A percentile compares a stretch with the other conserved stretches of the same genome.
phyloP scores from a whole-genome alignment of 2,113 vertebrate species.

The Delphinapterus leucas region DNA sequence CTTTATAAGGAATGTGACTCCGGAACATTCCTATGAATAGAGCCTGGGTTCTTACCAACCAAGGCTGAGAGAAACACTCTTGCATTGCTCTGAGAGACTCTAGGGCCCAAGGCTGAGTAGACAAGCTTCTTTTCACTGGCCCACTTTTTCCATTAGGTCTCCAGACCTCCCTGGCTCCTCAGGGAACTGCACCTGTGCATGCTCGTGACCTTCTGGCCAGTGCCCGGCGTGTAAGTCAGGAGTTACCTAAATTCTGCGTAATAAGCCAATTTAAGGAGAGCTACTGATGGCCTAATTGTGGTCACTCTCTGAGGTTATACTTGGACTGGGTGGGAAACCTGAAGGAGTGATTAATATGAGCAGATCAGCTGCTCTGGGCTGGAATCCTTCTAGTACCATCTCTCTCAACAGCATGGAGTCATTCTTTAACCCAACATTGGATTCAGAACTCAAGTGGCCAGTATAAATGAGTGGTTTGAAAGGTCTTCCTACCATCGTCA shows the following conservation, averaged over 20 bases:
- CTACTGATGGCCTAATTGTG: background rate
- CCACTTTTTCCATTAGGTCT: background rate
- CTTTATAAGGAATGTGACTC: background rate
- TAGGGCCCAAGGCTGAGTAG: background rate
- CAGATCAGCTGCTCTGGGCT: background rate
- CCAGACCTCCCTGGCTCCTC: background rate
- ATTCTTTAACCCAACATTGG: background rate
- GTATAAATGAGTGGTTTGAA: background rate
- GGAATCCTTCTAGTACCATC: background rate
- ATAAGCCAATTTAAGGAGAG: background rate
- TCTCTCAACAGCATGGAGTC: background rate
- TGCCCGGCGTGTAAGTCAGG: background rate
- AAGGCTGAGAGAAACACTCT: background rate
- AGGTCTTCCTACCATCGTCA: background rate
- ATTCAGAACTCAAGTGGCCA: background rate
- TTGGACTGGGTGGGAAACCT: background rate
- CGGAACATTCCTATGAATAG: background rate
- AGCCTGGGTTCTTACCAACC: background rate
- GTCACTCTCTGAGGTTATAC: background rate
- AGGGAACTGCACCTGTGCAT: background rate
- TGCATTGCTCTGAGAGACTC: background rate
- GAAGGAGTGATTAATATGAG: background rate
- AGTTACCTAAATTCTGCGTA: background rate
- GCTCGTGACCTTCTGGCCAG: background rate
- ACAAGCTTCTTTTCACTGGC: background rate